Percentiles rank a stretch among this genome's conserved stretches.
These are phyloP conservation scores for Characodon lateralis DNA, from an alignment of 2,797 vertebrate species.

Conservation along the genomic window DNA sequence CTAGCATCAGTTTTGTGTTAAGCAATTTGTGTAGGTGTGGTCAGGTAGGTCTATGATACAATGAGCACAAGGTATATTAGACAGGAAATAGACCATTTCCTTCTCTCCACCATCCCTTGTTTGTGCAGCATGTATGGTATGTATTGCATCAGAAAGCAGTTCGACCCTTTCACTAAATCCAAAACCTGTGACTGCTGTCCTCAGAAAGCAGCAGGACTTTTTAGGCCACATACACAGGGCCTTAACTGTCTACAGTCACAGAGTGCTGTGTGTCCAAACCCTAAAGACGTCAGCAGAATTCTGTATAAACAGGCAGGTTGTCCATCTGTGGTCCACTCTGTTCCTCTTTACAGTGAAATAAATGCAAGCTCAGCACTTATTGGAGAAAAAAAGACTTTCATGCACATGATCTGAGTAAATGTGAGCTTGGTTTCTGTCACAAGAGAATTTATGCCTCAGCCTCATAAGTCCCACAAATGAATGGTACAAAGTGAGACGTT, in stretches of 20 bases:
- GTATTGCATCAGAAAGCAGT: rapidly evolving
- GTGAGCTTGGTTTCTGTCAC: constrained; percentile 7
- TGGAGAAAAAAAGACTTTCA: neutral
- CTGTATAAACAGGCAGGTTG: constrained; percentile 17
- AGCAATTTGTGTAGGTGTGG: neutral
- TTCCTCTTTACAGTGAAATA: constrained; percentile 43
- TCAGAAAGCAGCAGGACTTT: neutral
- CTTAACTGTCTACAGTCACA: neutral
- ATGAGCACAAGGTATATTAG: neutral
- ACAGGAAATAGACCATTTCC: constrained; percentile 54
- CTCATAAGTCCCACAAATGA: neutral
- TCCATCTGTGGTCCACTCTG: constrained; percentile 29
- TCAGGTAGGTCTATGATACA: neutral
- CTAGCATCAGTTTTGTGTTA: neutral
- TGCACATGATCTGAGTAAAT: constrained; percentile 4
- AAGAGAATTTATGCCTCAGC: neutral
- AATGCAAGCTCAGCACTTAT: constrained; percentile 47
- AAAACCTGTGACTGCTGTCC: neutral
- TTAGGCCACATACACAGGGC: neutral
- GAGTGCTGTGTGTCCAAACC: neutral
- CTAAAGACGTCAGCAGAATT: constrained; percentile 13
- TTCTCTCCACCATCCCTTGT: neutral
- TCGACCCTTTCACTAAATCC: neutral
- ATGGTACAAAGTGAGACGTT: neutral
- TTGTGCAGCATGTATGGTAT: neutral